These are phyloP conservation scores for Mus spretus DNA, from an alignment of 2,797 vertebrate genomes.

Conservation along the genomic window DNA sequence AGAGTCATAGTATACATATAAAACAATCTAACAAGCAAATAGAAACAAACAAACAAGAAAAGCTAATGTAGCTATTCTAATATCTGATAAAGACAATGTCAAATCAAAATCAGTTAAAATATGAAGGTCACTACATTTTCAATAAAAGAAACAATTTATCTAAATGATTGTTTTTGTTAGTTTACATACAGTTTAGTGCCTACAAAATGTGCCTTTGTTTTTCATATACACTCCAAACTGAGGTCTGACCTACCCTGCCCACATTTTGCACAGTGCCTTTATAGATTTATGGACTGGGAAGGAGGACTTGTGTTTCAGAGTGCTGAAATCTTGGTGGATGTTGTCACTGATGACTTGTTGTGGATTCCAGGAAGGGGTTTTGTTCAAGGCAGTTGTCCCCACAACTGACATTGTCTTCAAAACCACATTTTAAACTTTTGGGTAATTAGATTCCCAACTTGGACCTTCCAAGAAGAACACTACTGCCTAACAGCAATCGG, in stretches of 20 bases:
- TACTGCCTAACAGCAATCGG: constrained; percentile 48
- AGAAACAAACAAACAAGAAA: not conserved
- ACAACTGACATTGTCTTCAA: not conserved
- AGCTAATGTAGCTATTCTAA: not conserved
- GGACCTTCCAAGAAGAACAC: constrained; percentile 76
- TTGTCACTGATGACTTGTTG: not conserved
- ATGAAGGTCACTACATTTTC: not conserved
- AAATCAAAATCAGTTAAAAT: not conserved
- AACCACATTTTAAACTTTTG: not conserved
- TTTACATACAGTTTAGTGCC: constrained; percentile 79
- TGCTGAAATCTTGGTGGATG: not conserved
- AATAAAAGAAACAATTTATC: not conserved
- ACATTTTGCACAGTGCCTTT: constrained; percentile 68
- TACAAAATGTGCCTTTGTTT: constrained; percentile 84
- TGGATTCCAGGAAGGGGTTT: not conserved
- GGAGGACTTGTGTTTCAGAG: not conserved
- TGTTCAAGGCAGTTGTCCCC: not conserved
- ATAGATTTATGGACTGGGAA: not conserved
- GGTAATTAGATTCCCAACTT: constrained; percentile 42
- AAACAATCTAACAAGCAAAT: not conserved
- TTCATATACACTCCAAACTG: constrained; percentile 74
- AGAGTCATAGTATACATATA: not conserved
- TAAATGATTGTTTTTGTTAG: constrained; percentile 78
- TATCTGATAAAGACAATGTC: not conserved
- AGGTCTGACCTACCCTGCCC: constrained; percentile 67